Base-by-base conservation (phyloP, 2,797 vertebrate genomes). In the Moxostoma hubbsi region DNA sequence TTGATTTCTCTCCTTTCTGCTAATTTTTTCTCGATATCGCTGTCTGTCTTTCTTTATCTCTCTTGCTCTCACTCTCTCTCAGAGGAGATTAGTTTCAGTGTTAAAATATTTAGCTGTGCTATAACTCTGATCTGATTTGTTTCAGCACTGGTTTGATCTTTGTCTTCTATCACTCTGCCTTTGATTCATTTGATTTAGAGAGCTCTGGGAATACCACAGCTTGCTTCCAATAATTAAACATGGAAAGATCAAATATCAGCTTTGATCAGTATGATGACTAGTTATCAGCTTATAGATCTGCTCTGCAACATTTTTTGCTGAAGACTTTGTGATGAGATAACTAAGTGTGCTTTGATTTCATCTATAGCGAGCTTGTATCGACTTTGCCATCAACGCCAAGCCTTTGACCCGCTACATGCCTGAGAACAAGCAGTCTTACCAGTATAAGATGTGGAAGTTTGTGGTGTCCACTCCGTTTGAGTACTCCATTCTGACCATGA, bases 391-490 rank as follows among this genome's bases (percentile, higher is more conserved):
- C 90, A 97, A 98, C 24, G 98, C 98, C 91, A 97, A 93, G 81
- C 98, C 98, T 0, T 93, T 99, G 85, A 99, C 97, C 0, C 95
- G 97, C 69, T 96, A 98, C 92, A 99, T 99, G 98, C 98, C 98
- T 1, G 94, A 95, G 87, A 96, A 98, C 93, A 97, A 96, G 89
- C 94, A 96, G 83, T 97, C 97, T 0, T 98, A 95, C 90, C 98
- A 99, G 93, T 99, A 99, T 91, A 98, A 94, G 94, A 97, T 99
- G 89, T 99, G 98, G 98, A 95, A 95, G 43, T 97, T 99, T 12
- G 98, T 99, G 89, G 98, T 98, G 77, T 99, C 98, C 0, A 96
- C 97, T 0, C 96, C 98, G 5, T 99, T 99, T 4, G 98, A 99
- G 84, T 99, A 99, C 82, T 97, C 97, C 89, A 99, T 99, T 87